Evolutionary conservation across 2,888 invertebrate species (phyloP), one percentile per base, ranked within the genome.

Genomic region (Actias luna): DNA sequence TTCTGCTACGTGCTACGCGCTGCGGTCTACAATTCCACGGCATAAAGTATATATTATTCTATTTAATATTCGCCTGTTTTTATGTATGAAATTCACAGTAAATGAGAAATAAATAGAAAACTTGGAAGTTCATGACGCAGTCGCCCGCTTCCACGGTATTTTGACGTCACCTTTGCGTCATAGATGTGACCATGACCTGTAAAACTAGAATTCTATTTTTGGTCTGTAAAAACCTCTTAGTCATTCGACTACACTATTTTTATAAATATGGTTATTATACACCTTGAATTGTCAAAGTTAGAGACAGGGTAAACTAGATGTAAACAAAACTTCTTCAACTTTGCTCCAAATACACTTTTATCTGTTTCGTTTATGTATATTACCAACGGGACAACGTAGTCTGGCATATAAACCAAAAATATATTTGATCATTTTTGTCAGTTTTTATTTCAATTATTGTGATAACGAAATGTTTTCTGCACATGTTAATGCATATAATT

Each of bases 81-180:
- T 29, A 29, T 55, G 27, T n/a, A 29, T 29, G 27, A 29, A 29
- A 52, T 52, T 55, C 14, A 55, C 27, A 29, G 7, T 16, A 16
- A 29, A 5, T 55, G 29, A 55, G 29, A 55, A 29, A 55, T 55
- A 55, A 27, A 29, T 29, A 22, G 55, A 52, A 52, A 25, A 52
- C 22, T 52, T 27, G 14, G 25, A n/a, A 29, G 55, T 55, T 55
- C 29, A 18, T 29, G 29, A 55, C n/a, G 29, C 10, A 16, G 27
- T 29, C 29, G 55, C 8, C 55, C 29, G 29, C 5, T 18, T 55
- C 55, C 55, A 29, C 55, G n/a, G 29, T n/a, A n/a, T 55, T 50
- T 55, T 55, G 55, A 52, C 52, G 52, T 52, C 52, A 52, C 29
- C n/a, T 55, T 29, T 55, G 55, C 55, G 55, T 55, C 55, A 55